Evolutionary conservation across 1,140 invertebrate species (phyloP), one percentile per base, ranked within the genome.

Genomic region (Portunus trituberculatus): DNA sequence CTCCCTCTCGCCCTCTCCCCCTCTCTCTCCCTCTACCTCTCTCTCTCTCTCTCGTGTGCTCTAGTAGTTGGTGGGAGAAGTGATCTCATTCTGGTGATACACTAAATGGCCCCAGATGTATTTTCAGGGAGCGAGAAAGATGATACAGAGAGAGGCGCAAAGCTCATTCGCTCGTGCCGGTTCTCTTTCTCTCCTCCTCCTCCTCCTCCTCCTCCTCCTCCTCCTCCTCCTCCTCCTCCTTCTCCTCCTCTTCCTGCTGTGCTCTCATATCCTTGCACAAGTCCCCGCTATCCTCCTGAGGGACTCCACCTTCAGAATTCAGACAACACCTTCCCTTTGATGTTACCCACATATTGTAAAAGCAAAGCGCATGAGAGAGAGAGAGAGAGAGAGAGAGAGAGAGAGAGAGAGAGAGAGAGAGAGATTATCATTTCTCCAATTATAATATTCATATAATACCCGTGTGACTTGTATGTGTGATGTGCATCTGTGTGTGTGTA

Each of bases 271-370:
- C n/a, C 67, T 76, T 76, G 67, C 67, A 25, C 67, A 20, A 76
- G 67, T 76, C 67, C 20, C 67, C 20, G 25, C 25, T 8, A 7
- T n/a, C 16, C 20, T 76, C 67, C 67, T 76, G 20, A n/a, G 25
- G 6, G 67, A 76, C 25, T 76, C 67, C 67, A 76, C 67, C 67
- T 76, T 76, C 67, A n/a, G 20, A 20, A 76, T 25, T 25, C 67
- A n/a, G 67, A 76, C 67, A 76, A n/a, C 67, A 76, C 67, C 67
- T 76, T n/a, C 20, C 67, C 67, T 76, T 76, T 76, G 67, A 76
- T 76, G 67, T 76, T 76, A 76, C 67, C 67, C 25, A 12, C 52
- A 10, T 4, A 59, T 59, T 59, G 52, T 59, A 20, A 14, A 20
- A 14, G 52, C 39, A 59, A 20, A 59, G 52, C 10, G 52, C 10